A percentile compares a stretch with the other conserved stretches of the same genome.
phyloP scores from a whole-genome alignment of 2,113 vertebrate genomes.

The Hippocampus mohnikei region DNA sequence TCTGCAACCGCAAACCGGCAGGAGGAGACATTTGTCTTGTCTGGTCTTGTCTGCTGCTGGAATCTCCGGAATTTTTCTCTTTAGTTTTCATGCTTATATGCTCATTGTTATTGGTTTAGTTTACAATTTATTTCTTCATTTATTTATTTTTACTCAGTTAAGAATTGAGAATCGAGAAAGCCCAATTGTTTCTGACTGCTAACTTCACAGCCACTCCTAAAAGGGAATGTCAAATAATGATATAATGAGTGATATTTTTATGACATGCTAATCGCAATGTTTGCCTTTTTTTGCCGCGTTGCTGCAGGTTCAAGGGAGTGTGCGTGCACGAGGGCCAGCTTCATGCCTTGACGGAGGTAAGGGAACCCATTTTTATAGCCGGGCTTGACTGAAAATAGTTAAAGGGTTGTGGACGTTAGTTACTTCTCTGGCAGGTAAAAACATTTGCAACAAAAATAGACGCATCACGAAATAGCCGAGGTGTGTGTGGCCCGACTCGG shows the following conservation, averaged over 20 bases:
- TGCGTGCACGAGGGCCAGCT: slow-evolving; percentile 97
- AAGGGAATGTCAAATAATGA: neutral
- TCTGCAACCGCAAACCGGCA: neutral
- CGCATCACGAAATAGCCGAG: neutral
- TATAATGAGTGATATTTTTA: neutral
- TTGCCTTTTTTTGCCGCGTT: slow-evolving; percentile 34
- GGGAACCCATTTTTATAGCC: slow-evolving; percentile 37
- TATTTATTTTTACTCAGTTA: neutral
- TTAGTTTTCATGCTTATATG: neutral
- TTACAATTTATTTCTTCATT: neutral
- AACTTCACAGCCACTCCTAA: neutral
- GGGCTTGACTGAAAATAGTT: neutral
- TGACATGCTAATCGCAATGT: neutral
- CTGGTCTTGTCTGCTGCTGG: neutral
- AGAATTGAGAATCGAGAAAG: neutral
- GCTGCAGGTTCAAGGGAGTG: slow-evolving; percentile 93
- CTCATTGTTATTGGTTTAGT: neutral
- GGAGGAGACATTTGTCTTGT: neutral
- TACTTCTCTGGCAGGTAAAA: neutral
- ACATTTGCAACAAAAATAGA: slow-evolving; percentile 5
- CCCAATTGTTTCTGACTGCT: neutral
- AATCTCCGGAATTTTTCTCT: neutral
- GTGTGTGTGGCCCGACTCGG: slow-evolving; percentile 17
- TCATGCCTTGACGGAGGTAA: slow-evolving; percentile 97
- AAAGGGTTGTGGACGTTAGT: neutral